Conservation (phyloP, 2,888 invertebrate genomes). For the Tachina fera region DNA sequence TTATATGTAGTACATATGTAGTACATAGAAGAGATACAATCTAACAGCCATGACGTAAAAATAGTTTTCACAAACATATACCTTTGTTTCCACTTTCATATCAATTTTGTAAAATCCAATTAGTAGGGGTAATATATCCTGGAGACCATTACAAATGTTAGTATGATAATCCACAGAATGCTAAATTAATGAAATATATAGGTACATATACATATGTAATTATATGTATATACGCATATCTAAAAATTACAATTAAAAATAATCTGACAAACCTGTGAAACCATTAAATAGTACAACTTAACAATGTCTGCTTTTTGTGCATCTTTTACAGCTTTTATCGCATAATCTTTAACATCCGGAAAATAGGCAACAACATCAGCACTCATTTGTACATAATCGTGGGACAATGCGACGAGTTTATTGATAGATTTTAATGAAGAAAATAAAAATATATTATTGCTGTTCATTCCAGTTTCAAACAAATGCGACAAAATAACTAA, state of each 20-base stretch:
- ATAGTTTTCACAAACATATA: conserved; percentile 22
- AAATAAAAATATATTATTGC: conserved; percentile 74
- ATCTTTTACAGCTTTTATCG: conserved; percentile 71
- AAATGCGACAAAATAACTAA: conserved; percentile 78
- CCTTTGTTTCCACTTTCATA: conserved; percentile 77
- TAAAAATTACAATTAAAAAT: not conserved
- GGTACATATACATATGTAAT: not conserved
- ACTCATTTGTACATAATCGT: conserved; percentile 77
- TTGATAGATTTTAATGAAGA: conserved; percentile 77
- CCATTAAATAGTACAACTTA: conserved; percentile 77
- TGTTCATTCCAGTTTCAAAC: conserved; percentile 76
- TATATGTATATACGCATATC: no score
- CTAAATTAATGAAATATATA: conserved; percentile 67
- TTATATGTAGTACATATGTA: no score
- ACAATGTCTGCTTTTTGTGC: conserved; percentile 77
- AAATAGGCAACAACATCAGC: conserved; percentile 78
- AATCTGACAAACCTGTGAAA: conserved; percentile 74
- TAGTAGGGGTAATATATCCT: conserved; percentile 77
- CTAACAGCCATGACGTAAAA: no score
- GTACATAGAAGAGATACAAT: no score
- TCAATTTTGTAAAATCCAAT: conserved; percentile 77
- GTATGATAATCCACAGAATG: conserved; percentile 79
- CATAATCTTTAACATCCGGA: conserved; percentile 74
- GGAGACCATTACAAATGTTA: conserved; percentile 75
- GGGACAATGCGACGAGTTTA: conserved; percentile 77